phyloP scores from a whole-genome alignment of 2,113 vertebrate species.

The Pachycephala philippinensis region DNA sequence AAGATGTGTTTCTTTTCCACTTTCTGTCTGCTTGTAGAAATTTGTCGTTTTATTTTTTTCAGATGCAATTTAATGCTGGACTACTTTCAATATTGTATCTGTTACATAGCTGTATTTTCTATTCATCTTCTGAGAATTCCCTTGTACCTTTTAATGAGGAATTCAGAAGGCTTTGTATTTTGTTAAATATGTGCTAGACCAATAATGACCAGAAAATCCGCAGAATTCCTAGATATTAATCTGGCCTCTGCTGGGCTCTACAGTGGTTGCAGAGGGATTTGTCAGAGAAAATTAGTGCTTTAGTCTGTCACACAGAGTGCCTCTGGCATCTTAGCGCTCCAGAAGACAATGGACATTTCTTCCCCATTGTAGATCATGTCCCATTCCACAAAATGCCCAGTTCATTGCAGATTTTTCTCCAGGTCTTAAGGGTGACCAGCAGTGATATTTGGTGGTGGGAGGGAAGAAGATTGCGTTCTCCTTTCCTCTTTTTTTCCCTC shows the following conservation, averaged over 20 bases:
- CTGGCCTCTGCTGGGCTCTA: neutral
- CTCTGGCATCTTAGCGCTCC: neutral
- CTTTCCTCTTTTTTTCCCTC: neutral
- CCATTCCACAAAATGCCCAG: neutral
- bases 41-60: neutral
- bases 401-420: neutral
- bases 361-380: neutral
- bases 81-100: neutral
- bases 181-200: neutral
- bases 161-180: neutral
- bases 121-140: neutral
- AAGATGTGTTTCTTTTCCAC: neutral
- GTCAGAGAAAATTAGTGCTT: neutral
- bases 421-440: neutral
- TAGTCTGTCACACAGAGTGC: neutral
- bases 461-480: neutral
- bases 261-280: neutral
- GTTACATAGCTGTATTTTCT: neutral
- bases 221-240: neutral
- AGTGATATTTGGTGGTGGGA: neutral
- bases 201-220: neutral
- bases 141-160: neutral
- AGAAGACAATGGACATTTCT: neutral
- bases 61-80: neutral
- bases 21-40: neutral